Base-by-base conservation (phyloP, 1,140 invertebrate species). In the Panagrolaimus sp. region DNA sequence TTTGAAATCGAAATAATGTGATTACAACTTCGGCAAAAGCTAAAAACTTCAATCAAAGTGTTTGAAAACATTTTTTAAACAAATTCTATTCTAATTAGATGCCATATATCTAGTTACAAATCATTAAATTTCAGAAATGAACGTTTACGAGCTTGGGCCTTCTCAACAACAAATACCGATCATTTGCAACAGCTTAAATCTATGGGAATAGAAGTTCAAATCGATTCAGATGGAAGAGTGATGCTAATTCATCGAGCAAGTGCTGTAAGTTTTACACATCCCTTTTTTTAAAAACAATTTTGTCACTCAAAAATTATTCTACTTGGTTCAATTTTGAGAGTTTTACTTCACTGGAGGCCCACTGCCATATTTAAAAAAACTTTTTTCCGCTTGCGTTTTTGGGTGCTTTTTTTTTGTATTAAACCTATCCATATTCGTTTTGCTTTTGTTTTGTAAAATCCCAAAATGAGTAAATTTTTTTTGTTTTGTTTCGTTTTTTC, bases 121-220 rank as follows among this genome's bases (percentile, higher is more conserved):
- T 16, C 5, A 11, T 13, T 48, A 63, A 16, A 16, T 77, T 72
- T 74, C 64, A 79, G 77, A 31, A 70, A 72, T 45, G 71, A 82
- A 9, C 74, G 77, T 14, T 76, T 87, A 9, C 74, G 75, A 65
- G 86, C 87, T 0, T 70, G 77, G n/a, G 85, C 87, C 14, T 86
- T 88, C 78, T 84, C 89, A 77, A 89, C 92, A 63, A 89, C 88
- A 72, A 95, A 96, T 86, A 86, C 89, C n/a, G 90, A 93, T 53
- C 94, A 98, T 86, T 84, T 96, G 72, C 89, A 89, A 82, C 87
- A 92, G 65, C 86, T 97, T 63, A 88, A 89, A 72, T 88, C 92
- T 82, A 96, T 98, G 93, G 95, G 95, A 61, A 96, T 98, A 75
- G 89, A 89, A 62, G 89, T 97, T 69, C 86, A 92, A 63, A 91